Percentiles rank a stretch among this genome's conserved stretches.
Conservation (phyloP, 2,113 vertebrate genomes). For the Oncorhynchus nerka region DNA sequence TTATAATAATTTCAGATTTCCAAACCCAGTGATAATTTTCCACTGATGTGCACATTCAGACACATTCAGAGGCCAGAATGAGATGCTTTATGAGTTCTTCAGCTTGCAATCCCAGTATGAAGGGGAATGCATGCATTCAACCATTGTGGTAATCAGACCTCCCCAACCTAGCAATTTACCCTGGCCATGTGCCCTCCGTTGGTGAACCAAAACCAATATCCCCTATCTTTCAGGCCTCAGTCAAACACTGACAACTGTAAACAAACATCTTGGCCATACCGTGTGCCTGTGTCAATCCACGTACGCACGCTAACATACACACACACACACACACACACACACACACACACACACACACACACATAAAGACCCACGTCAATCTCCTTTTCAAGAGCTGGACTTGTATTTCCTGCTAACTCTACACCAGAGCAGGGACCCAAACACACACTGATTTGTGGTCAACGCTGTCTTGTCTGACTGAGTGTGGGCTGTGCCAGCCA, state of each 20-base stretch:
- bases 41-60: constrained; percentile 38
- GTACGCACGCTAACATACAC: neutral
- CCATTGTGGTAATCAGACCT: constrained; percentile 26
- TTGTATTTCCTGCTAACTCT: neutral
- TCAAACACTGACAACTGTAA: constrained; percentile 1
- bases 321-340: constrained; percentile 5
- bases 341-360: constrained; percentile 5
- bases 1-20: constrained; percentile 59
- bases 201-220: constrained; percentile 24
- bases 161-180: constrained; percentile 45
- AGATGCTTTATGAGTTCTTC: constrained; percentile 44
- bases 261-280: neutral
- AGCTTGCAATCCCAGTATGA: constrained; percentile 51
- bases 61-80: constrained; percentile 33
- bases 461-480: neutral
- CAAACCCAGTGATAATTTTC: constrained; percentile 55
- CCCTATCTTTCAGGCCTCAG: constrained; percentile 17
- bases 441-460: neutral
- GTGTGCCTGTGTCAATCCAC: constrained; percentile 25
- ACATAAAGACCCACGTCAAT: constrained; percentile 2
- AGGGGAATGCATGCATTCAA: constrained; percentile 25
- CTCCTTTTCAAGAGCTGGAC: neutral
- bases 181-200: constrained; percentile 16
- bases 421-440: neutral
- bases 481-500: neutral